Evolutionary conservation across 2,888 invertebrate genomes (phyloP).

Genomic region (Nezara viridula): DNA sequence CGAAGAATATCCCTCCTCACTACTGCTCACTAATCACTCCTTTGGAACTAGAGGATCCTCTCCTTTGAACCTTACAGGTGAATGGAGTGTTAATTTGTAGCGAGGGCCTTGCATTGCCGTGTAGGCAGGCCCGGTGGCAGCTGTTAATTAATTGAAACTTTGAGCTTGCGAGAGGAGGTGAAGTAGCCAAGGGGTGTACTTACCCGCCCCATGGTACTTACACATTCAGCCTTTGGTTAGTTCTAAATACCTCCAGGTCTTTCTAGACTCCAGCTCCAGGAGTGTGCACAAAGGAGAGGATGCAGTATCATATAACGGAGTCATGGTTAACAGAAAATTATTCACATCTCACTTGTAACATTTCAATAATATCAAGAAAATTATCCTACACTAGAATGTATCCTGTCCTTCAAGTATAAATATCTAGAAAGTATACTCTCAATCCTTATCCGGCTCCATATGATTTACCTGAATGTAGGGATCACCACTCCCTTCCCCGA

Average conservation of each 20-base stretch:
- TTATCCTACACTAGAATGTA: too few species aligned
- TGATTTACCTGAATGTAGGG: too few species aligned
- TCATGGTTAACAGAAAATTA: background rate
- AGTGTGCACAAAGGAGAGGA: background rate
- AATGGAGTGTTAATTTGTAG: conserved; percentile 48
- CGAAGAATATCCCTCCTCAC: background rate
- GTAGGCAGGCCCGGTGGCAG: background rate
- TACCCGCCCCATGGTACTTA: background rate
- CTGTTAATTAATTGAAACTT: conserved; percentile 29
- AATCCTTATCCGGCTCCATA: too few species aligned
- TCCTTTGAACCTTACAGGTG: background rate
- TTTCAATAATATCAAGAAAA: background rate
- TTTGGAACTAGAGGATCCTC: background rate
- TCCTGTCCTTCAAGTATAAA: too few species aligned
- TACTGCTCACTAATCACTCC: conserved; percentile 25
- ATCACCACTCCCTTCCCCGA: too few species aligned
- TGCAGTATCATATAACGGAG: background rate
- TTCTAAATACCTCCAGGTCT: background rate
- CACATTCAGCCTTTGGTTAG: conserved; percentile 6
- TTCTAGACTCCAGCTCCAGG: background rate
- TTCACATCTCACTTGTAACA: background rate
- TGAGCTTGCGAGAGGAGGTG: background rate
- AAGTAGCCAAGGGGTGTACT: conserved; percentile 25
- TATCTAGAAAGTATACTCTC: too few species aligned
- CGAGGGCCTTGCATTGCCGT: background rate